phyloP scores from a whole-genome alignment of 30 jellyfish, hydroid and myxozoan species.

The Mastigias papua region DNA sequence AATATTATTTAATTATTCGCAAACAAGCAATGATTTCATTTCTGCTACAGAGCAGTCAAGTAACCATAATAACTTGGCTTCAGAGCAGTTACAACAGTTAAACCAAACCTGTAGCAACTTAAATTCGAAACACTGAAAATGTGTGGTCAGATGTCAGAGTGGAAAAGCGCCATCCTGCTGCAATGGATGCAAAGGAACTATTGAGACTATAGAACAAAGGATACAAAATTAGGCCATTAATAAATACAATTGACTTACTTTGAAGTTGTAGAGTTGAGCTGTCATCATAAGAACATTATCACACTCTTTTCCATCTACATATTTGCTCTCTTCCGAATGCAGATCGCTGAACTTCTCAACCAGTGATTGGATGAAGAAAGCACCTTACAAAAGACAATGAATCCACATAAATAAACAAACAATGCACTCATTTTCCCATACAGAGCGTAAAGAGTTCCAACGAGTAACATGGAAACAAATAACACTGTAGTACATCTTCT shows the following conservation, averaged over 20 bases:
- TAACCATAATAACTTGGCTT: no score
- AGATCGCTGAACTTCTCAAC: constrained; percentile 69
- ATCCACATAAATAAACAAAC: neutral
- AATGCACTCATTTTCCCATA: neutral
- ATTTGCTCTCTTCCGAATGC: constrained; percentile 45
- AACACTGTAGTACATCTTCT: no score
- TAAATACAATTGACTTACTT: constrained; percentile 31
- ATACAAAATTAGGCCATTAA: neutral
- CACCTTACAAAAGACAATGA: constrained; percentile 45
- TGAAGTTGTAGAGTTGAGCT: constrained; percentile 75
- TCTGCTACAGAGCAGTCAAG: no score
- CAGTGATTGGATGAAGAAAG: constrained; percentile 78
- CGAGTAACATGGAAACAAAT: no score
- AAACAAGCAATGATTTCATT: no score
- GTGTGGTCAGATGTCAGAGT: no score
- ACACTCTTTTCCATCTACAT: constrained; percentile 76
- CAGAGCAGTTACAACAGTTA: no score
- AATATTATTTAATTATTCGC: no score
- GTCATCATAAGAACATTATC: constrained; percentile 75
- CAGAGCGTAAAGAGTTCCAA: no score
- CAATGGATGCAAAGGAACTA: neutral
- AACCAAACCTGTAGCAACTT: no score
- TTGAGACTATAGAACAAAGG: neutral
- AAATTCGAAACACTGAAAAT: no score
- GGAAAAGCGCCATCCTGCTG: no score